A percentile compares a stretch with the other conserved stretches of the same genome.
phyloP scores from a whole-genome alignment of 2,888 invertebrate species.

The Lasioglossum vierecki region DNA sequence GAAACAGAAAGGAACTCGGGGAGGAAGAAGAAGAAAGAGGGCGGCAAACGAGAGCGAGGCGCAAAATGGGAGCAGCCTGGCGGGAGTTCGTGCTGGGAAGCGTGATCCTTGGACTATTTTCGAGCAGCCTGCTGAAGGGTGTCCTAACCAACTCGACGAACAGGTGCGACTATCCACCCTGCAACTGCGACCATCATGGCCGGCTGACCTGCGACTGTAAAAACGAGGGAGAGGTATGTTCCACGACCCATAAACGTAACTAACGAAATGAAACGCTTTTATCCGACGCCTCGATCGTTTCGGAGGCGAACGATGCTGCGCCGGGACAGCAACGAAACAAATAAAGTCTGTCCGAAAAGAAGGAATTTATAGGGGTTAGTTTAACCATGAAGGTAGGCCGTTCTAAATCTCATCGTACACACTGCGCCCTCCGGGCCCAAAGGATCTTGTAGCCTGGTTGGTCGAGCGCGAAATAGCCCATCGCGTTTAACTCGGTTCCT shows the following conservation, averaged over 20 bases:
- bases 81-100: conserved; percentile 77
- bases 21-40: neutral
- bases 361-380: conserved; percentile 30
- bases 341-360: conserved; percentile 1
- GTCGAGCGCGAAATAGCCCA: conserved; percentile 53
- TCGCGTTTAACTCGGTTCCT: conserved; percentile 60
- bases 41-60: conserved; percentile 29
- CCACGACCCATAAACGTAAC: conserved; percentile 24
- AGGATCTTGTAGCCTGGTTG: conserved; percentile 31
- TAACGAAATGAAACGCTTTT: conserved; percentile 16
- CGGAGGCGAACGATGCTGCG: neutral
- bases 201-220: conserved; percentile 87
- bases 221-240: conserved; percentile 84
- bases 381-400: conserved; percentile 19
- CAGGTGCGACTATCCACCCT: conserved; percentile 85
- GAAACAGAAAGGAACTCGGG: neutral
- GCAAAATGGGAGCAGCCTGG: conserved; percentile 78
- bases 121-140: conserved; percentile 73
- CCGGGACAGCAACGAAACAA: neutral
- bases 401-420: conserved; percentile 50
- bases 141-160: conserved; percentile 72
- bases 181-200: conserved; percentile 86
- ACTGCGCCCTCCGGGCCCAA: conserved; percentile 13
- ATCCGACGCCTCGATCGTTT: conserved; percentile 6
- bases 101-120: conserved; percentile 80